Evolutionary conservation across 2,888 invertebrate genomes (phyloP).

Genomic region (Lycophotia porphyrea): DNA sequence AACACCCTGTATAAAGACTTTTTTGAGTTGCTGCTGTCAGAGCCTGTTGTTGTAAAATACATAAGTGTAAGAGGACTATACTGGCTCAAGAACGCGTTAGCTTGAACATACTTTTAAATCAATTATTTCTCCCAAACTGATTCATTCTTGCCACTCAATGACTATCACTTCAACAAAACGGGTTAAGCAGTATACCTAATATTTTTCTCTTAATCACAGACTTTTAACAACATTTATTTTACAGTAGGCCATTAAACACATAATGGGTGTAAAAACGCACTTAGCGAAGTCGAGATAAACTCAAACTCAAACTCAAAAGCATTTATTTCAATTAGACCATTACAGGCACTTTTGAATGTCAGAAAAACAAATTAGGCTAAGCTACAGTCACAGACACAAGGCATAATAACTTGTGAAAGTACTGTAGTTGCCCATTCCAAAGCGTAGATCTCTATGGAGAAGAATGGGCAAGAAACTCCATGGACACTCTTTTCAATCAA

Average conservation of each 20-base stretch:
- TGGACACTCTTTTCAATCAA: too few species aligned
- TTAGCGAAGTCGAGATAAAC: background rate
- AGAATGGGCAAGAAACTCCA: too few species aligned
- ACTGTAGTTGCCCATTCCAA: too few species aligned
- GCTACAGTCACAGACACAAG: too few species aligned
- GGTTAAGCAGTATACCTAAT: background rate
- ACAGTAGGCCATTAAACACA: conserved; percentile 2
- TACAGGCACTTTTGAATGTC: too few species aligned
- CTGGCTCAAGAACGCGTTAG: background rate
- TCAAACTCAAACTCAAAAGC: too few species aligned
- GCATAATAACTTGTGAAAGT: too few species aligned
- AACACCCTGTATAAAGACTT: too few species aligned
- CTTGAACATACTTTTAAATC: background rate
- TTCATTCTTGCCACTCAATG: conserved; percentile 48
- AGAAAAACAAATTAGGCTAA: too few species aligned
- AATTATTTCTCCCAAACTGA: background rate
- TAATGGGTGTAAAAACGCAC: background rate
- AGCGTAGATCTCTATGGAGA: too few species aligned
- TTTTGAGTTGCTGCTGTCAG: background rate
- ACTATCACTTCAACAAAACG: conserved; percentile 18
- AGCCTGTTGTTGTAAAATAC: background rate
- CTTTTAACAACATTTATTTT: conserved; percentile 21
- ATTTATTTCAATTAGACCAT: too few species aligned
- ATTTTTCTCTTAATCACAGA: conserved; percentile 52
- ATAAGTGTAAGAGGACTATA: background rate